A percentile compares a stretch with the other conserved stretches of the same genome.
Evolutionary conservation across 2,797 vertebrate species (phyloP).

Genomic region (Gymnoscopelus microlampas): DNA sequence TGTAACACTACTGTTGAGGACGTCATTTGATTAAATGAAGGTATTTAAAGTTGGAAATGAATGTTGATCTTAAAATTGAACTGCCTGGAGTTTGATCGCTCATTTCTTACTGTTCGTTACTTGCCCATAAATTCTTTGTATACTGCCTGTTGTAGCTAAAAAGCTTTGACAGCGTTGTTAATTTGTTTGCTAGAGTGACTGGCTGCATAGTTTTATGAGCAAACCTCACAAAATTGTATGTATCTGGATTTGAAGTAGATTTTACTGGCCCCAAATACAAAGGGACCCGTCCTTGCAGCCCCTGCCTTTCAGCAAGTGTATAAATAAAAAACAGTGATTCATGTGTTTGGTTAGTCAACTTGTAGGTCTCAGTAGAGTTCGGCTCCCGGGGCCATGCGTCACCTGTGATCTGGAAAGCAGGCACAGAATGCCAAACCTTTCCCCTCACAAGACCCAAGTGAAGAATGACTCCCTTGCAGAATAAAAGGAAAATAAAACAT

Average conservation of each 20-base stretch:
- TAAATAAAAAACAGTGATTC: constrained; percentile 58
- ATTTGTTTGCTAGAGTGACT: constrained; percentile 32
- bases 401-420: constrained; percentile 50
- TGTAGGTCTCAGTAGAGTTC: constrained; percentile 30
- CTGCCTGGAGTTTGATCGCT: neutral
- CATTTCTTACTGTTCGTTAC: neutral
- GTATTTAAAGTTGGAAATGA: neutral
- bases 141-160: constrained; percentile 28
- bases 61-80: constrained; percentile 14
- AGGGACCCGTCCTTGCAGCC: constrained; percentile 20
- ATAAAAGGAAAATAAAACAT: constrained; percentile 54
- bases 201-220: constrained; percentile 31
- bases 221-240: constrained; percentile 10
- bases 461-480: constrained; percentile 31
- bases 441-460: constrained; percentile 48
- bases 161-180: constrained; percentile 21
- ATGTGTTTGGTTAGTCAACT: constrained; percentile 40
- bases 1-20: neutral
- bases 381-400: constrained; percentile 22
- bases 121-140: constrained; percentile 9
- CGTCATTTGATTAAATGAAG: neutral
- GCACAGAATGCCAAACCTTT: constrained; percentile 33
- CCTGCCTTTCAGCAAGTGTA: constrained; percentile 16
- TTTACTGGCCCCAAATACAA: constrained; percentile 41
- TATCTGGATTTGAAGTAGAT: constrained; percentile 25